These are phyloP conservation scores for Notocelia uddmanniana DNA, from an alignment of 2,888 invertebrate species.

Conservation along the genomic window DNA sequence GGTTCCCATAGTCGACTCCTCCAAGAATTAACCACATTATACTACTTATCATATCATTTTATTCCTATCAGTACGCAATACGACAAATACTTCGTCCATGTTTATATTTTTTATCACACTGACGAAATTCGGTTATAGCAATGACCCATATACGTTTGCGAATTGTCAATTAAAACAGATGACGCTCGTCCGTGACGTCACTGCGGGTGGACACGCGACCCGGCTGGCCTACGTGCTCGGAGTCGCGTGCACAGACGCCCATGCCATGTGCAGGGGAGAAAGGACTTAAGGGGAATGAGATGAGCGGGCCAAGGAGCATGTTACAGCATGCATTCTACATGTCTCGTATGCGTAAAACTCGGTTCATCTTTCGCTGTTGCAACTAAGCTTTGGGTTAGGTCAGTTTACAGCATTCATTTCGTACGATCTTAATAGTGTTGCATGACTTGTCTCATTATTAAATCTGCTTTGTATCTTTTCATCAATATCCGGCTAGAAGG, in stretches of 20 bases:
- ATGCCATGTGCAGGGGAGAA: constrained; percentile 50
- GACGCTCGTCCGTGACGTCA: constrained; percentile 47
- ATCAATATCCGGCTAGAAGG: too few species aligned
- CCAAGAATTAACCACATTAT: too few species aligned
- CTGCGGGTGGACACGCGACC: constrained; percentile 55
- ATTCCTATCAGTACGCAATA: neutral
- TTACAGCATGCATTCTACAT: constrained; percentile 1
- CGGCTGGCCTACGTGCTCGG: constrained; percentile 78
- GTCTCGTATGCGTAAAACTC: neutral
- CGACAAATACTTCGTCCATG: neutral
- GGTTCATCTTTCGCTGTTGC: neutral
- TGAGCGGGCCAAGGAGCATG: constrained; percentile 23
- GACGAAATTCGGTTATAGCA: neutral
- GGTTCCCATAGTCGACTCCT: too few species aligned
- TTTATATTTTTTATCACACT: neutral
- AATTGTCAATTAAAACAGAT: constrained; percentile 28
- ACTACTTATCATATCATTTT: neutral
- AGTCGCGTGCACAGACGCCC: constrained; percentile 67
- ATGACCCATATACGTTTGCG: constrained; percentile 25
- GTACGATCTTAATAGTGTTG: neutral
- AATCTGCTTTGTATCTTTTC: too few species aligned
- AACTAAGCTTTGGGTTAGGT: neutral
- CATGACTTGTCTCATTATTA: too few species aligned
- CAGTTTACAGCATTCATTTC: neutral
- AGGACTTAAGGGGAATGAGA: constrained; percentile 16